Evolutionary conservation across 2,113 vertebrate species (phyloP), one percentile per base, ranked within the genome.

Genomic region (Antechinus stuartii): DNA sequence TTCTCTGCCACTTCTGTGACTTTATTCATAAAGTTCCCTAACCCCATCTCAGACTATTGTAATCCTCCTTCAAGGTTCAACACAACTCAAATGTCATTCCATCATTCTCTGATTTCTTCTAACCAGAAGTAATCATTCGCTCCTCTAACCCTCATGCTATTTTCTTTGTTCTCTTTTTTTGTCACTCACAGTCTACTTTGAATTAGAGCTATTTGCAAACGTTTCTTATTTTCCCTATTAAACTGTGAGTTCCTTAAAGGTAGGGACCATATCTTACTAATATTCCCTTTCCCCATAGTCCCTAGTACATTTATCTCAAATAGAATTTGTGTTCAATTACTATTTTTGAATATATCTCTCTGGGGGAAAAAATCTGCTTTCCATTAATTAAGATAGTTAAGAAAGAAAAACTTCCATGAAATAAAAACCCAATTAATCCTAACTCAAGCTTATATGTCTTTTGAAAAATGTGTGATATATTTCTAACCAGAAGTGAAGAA

Each of bases 31-130:
- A 84, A 23, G n/a, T 0, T 2, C 9, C 92, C 52, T 49, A 14
- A 30, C 47, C 11, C 7, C 27, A 9, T 54, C 61, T 16, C 53
- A 30, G 47, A 57, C 53, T 68, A 52, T 54, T 25, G 49, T 2
- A 47, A 52, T 54, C 4, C 23, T 92, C 11, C 56, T 91, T 91
- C 26, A 95, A 96, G 49, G 49, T 35, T 47, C 56, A 76, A 25
- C 4, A 95, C 54, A 93, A 93, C 55, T 90, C 92, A 93, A 84
- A 89, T 19, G 2, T 23, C 90, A 89, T 26, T 90, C 89, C 16
- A 52, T 53, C 0, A 27, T 91, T 84, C 91, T 24, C 46, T 0
- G 46, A 76, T 8, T 50, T 9, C 50, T 7, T 35, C 19, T 25
- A 22, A 52, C n/a, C 52, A 92, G 92, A 56, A 11, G 22, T 92